Evolutionary conservation across 1,140 invertebrate genomes (phyloP), one percentile per base, ranked within the genome.

Genomic region (Temnothorax longispinosus): DNA sequence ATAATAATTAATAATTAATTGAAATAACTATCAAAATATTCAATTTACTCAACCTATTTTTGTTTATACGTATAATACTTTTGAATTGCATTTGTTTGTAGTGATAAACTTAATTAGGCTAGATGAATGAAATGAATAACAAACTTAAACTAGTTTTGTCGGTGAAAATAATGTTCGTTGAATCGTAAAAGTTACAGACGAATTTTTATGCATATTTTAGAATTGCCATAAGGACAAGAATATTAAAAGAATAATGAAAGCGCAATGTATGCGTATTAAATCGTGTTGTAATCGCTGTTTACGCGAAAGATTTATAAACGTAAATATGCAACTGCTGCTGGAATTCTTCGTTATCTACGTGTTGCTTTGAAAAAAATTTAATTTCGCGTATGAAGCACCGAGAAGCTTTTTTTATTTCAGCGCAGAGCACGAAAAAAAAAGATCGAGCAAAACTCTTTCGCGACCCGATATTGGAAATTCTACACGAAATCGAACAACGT

Each of bases 351-450:
- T 84, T 84, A 84, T 58, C 27, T 80, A 44, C 2, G 44, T 56
- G 44, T 38, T 21, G 54, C 27, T 74, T 27, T 54, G n/a, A 4
- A 74, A 74, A 82, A 82, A 82, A 82, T 82, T 82, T 82, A 60
- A 82, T 72, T 81, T 82, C 18, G 47, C 35, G 13, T 35, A 60
- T 60, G 54, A 71, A 58, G 21, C 35, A 44, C n/a, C 65, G 27
- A 60, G 67, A 72, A 58, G 18, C 38, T 74, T 58, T 74, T 27
- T 72, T 82, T 58, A 21, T 71, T 44, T 0, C 50, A 56, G 21
- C 10, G 21, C 11, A 27, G 50, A 58, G 32, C 8, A 44, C 3
- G 52, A 32, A 56, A 71, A 65, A 78, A 80, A 81, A 27, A 32
- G n/a, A 6, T 84, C 41, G 8, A 74, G 13, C 15, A 11, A 56